A percentile compares a stretch with the other conserved stretches of the same genome.
Evolutionary conservation across 1,140 invertebrate species (phyloP).

Genomic region (Ips typographus): DNA sequence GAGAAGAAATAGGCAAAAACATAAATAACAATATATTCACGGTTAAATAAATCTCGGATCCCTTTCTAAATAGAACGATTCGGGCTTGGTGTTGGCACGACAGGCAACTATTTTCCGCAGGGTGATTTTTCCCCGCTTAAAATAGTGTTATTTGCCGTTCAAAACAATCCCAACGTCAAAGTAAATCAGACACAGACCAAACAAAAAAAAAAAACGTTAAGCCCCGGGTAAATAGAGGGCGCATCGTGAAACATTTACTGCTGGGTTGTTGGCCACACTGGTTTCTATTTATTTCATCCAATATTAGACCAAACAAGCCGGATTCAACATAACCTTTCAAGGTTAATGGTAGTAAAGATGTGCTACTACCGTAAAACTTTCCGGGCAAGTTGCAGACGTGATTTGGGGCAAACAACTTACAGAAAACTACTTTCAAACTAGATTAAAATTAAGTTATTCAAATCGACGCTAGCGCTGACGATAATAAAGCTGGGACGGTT

Average conservation of each 20-base stretch:
- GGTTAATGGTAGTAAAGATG: no score
- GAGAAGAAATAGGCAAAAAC: neutral
- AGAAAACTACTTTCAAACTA: no score
- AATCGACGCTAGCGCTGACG: no score
- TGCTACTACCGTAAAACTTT: no score
- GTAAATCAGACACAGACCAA: constrained; percentile 18
- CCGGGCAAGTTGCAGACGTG: no score
- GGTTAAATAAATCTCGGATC: constrained; percentile 3
- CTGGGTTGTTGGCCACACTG: constrained; percentile 21
- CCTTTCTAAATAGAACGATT: constrained; percentile 4
- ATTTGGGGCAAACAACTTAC: no score
- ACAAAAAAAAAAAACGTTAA: constrained; percentile 3
- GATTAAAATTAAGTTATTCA: no score
- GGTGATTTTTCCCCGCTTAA: constrained; percentile 13
- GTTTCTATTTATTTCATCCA: constrained; percentile 21
- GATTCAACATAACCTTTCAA: no score
- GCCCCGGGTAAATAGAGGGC: constrained; percentile 16
- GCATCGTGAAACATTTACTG: constrained; percentile 28
- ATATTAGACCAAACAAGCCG: constrained; percentile 11
- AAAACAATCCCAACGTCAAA: constrained; percentile 18
- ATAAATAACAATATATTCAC: constrained; percentile 6
- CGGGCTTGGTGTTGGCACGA: constrained; percentile 7
- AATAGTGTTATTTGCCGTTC: constrained; percentile 17
- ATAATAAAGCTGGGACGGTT: no score
- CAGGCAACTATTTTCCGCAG: constrained; percentile 16